Evolutionary conservation across 2,888 invertebrate genomes (phyloP).

Genomic region (Carterocephalus palaemon): DNA sequence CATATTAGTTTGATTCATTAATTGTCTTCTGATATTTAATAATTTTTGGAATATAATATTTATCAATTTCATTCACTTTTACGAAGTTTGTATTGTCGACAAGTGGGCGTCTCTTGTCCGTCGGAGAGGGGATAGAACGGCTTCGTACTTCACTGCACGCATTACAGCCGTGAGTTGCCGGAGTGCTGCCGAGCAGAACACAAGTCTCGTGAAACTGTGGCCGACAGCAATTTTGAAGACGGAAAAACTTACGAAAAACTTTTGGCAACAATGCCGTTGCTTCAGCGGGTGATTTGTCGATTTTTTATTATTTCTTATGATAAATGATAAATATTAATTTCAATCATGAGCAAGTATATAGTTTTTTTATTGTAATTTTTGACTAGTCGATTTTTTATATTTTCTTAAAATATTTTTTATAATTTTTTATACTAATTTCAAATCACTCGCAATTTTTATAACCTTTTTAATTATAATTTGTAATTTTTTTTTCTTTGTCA

Average conservation of each 20-base stretch:
- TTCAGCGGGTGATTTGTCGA: conserved; percentile 66
- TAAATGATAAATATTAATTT: conserved; percentile 5
- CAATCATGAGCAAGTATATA: too few species aligned
- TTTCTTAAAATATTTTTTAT: conserved; percentile 7
- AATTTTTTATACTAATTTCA: conserved; percentile 5
- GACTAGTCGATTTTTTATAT: conserved; percentile 23
- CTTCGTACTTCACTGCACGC: conserved; percentile 53
- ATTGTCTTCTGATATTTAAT: not conserved
- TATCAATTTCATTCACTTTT: too few species aligned
- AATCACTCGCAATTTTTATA: not conserved
- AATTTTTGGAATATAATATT: not conserved
- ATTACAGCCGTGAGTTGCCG: conserved; percentile 47
- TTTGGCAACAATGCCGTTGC: conserved; percentile 65
- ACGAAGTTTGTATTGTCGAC: conserved; percentile 21
- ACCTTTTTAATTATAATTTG: not conserved
- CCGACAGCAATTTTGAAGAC: conserved; percentile 32
- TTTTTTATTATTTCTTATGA: too few species aligned
- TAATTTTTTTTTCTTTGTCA: conserved; percentile 29
- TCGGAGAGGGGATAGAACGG: conserved; percentile 42
- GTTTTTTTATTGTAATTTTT: too few species aligned
- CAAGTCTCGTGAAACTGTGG: conserved; percentile 43
- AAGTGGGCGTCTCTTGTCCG: conserved; percentile 39
- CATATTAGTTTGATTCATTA: not conserved
- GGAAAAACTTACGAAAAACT: conserved; percentile 47
- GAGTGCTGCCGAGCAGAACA: conserved; percentile 53